These are phyloP conservation scores for Climacteris rufus DNA, from an alignment of 2,113 vertebrate species.

Conservation along the genomic window DNA sequence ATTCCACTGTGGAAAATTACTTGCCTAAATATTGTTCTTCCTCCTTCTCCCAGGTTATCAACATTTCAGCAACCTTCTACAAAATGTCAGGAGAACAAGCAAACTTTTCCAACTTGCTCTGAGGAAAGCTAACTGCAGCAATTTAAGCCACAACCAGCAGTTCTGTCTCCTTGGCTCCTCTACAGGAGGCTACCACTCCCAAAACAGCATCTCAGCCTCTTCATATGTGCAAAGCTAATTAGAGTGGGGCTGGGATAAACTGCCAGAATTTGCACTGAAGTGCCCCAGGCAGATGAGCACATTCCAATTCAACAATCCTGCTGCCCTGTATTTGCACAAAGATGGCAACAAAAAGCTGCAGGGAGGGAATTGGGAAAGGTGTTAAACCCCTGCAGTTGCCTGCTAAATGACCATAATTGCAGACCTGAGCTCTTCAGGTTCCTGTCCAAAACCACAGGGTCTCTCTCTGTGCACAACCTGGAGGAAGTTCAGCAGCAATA, in stretches of 20 bases:
- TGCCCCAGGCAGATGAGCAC: slow-evolving; percentile 29
- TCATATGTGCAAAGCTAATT: not conserved
- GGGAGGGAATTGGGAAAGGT: slow-evolving; percentile 17
- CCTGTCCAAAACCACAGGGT: not conserved
- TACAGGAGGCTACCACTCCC: slow-evolving; percentile 11
- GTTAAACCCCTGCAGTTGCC: slow-evolving; percentile 20
- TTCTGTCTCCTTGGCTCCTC: not conserved
- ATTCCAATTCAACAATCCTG: not conserved
- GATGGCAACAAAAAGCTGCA: slow-evolving; percentile 30
- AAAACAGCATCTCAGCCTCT: not conserved
- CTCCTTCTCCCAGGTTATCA: not conserved
- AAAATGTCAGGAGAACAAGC: slow-evolving; percentile 8
- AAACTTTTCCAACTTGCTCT: not conserved
- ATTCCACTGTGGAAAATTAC: not conserved
- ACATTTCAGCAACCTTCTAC: slow-evolving; percentile 11
- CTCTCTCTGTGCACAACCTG: slow-evolving; percentile 1
- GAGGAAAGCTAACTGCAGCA: not conserved
- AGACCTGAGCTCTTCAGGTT: not conserved
- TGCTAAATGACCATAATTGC: slow-evolving; percentile 44
- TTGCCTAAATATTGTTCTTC: not conserved
- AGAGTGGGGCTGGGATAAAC: not conserved
- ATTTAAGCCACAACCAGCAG: not conserved
- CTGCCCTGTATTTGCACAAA: slow-evolving; percentile 36
- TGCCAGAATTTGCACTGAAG: slow-evolving; percentile 4
- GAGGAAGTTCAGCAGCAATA: not conserved